Base-by-base conservation (phyloP, 2,888 invertebrate species). In the Anoplius nigerrimus region DNA sequence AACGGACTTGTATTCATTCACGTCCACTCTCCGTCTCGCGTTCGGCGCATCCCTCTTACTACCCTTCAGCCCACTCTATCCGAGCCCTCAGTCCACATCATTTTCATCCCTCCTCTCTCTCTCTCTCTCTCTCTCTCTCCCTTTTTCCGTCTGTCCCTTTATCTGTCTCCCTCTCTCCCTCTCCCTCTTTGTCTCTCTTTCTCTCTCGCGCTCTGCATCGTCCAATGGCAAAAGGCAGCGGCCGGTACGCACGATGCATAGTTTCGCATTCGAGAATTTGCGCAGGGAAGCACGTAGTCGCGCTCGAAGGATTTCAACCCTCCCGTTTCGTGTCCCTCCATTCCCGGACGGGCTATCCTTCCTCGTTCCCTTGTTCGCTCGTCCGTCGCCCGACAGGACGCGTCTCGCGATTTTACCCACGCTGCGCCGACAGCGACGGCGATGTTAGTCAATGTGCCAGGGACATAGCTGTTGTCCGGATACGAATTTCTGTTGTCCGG, bases 311-410 rank as follows among this genome's bases (percentile, higher is more conserved):
- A 34, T 34, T 34, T 34, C 34, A 34, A 34, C 34, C 34, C 34
- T 34, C 34, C 34, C 34, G 34, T 34, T 34, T 13, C 34, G 34
- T 34, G 34, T 34, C 34, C 34, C 34, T 34, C 34, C 34, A 34
- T 34, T 34, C 34, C 34, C 34, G 34, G 34, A 34, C 34, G 34
- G 34, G 34, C 34, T 34, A 34, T 34, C 53, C 42, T 64, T 60
- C 54, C 62, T 59, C 67, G 60, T 74, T 69, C 65, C 59, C 64
- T 62, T 62, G 58, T 58, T 69, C 62, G 66, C 62, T 69, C 71
- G 55, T 70, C 66, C 59, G 58, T 52, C 60, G 71, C 69, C 60
- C 71, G 63, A 67, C 66, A 56, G 62, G 59, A 48, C 61, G 64
- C 66, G 45, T 53, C 21, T 46, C 56, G 43, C 66, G 61, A 59